Evolutionary conservation across 2,113 vertebrate genomes (phyloP), one percentile per base, ranked within the genome.

Genomic region (Rhinopomastus cyanomelas): DNA sequence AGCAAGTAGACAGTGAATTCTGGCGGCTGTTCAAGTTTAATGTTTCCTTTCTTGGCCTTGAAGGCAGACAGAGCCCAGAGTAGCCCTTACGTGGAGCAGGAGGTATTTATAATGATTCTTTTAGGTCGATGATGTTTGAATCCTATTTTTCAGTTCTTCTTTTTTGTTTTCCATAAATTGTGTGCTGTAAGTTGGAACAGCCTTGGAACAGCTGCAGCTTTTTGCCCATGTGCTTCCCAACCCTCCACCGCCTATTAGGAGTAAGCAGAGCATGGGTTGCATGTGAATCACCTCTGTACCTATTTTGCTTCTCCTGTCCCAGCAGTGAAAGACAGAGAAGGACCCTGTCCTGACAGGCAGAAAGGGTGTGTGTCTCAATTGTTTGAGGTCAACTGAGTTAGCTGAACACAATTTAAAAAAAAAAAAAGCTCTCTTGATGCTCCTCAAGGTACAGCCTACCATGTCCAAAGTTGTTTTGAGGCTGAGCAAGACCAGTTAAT

Each of bases 331-430:
- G 72, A 85, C 71, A n/a, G 87, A 85, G 79, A 39, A 91, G 90
- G 88, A 81, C 94, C 88, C 90, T 95, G 95, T 87, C 95, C 78
- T 95, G 75, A 95, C 87, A 89, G 87, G 95, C 81, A 91, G 6
- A 94, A 94, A 94, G 95, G 94, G 94, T 73, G 95, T 95, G 95
- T 95, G 78, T 93, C 84, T 95, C 81, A 90, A 3, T 68, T 92
- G 88, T 92, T 71, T 78, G 92, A 96, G 92, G 93, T 95, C 94
- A 95, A 62, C 75, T 88, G 92, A 95, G 93, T 95, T 95, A 94
- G 88, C 81, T 29, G 52, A 90, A 94, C 71, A 73, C 86, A 95
- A 84, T 94, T 91, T 15, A 36, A 44, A 53, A 42, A 66, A 49
- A 73, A 19, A 9, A 37, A 49, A 42, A 48, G 2, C 39, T 66